These are phyloP conservation scores for Asteroscopus sphinx DNA, from an alignment of 2,888 invertebrate genomes.

Conservation along the genomic window DNA sequence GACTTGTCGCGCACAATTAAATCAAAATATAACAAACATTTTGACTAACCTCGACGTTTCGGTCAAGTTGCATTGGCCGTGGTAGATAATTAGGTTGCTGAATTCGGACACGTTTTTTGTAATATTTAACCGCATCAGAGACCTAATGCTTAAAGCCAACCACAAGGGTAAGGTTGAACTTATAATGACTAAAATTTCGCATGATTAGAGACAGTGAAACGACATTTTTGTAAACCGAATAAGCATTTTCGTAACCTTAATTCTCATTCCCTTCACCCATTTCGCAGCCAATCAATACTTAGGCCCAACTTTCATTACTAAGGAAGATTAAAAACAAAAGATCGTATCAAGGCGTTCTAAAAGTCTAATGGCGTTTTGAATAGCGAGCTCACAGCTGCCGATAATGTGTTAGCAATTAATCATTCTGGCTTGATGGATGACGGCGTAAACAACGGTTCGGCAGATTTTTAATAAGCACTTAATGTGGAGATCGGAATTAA, in stretches of 20 bases:
- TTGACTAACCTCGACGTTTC: too few species aligned
- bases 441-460: constrained; percentile 66
- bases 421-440: constrained; percentile 71
- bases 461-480: constrained; percentile 61
- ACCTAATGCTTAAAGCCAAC: too few species aligned
- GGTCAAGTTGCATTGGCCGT: too few species aligned
- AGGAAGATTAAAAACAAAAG: constrained; percentile 57
- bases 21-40: too few species aligned
- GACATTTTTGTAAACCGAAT: not conserved
- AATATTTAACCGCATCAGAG: too few species aligned
- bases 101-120: too few species aligned
- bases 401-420: constrained; percentile 78
- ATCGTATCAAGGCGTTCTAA: constrained; percentile 51
- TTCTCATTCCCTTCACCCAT: constrained; percentile 2
- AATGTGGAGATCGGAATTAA: constrained; percentile 50
- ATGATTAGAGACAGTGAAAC: too few species aligned
- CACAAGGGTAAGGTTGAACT: too few species aligned
- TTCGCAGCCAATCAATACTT: constrained; percentile 47
- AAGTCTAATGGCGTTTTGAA: constrained; percentile 68
- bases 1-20: too few species aligned
- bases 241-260: constrained; percentile 15
- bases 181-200: too few species aligned
- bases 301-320: constrained; percentile 45
- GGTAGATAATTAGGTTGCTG: too few species aligned
- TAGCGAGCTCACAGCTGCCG: constrained; percentile 65